Percentiles rank a stretch among this genome's conserved stretches.
phyloP scores from a whole-genome alignment of 2,888 invertebrate species.

The Aphrophora alni region DNA sequence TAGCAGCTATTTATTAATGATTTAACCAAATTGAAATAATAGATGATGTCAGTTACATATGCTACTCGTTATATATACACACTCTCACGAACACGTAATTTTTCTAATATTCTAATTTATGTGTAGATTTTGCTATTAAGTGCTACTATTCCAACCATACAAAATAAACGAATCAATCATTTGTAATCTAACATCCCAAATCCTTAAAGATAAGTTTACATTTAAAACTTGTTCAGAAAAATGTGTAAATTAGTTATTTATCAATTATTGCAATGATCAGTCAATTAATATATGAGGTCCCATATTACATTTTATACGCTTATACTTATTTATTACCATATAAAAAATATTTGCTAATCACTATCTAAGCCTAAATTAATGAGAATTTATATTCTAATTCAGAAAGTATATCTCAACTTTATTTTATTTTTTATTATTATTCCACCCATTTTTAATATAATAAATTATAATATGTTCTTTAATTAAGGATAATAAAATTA shows the following conservation, averaged over 20 bases:
- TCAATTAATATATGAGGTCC: background rate
- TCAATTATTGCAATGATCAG: background rate
- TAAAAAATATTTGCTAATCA: background rate
- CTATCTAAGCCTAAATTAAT: background rate
- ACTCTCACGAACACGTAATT: no score
- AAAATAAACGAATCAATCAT: no score
- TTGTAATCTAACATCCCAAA: no score
- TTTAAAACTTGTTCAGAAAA: no score
- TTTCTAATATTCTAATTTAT: no score
- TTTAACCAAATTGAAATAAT: no score
- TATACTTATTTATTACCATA: background rate
- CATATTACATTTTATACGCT: background rate
- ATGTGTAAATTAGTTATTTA: background rate
- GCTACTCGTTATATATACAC: no score
- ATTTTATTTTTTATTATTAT: background rate
- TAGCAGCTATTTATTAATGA: no score
- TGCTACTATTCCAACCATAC: no score
- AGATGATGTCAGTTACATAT: no score
- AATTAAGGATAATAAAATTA: background rate
- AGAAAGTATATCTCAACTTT: background rate
- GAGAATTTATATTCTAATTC: background rate
- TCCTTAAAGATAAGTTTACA: no score
- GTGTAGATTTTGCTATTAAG: no score
- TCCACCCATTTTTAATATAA: background rate
- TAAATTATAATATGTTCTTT: background rate